Conservation (phyloP, 2,888 invertebrate species). For the Nebria brevicollis region DNA sequence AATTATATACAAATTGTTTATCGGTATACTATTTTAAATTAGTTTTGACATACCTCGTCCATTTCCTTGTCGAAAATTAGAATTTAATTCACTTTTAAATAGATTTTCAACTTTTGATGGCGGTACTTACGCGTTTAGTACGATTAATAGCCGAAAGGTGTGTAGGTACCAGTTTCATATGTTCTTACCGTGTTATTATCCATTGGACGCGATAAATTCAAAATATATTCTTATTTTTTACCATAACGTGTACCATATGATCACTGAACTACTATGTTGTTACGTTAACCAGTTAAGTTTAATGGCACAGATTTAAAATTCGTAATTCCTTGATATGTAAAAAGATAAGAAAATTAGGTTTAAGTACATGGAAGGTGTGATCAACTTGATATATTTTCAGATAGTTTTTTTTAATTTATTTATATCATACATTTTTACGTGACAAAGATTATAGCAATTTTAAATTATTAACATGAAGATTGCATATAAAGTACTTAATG, state of each 20-base stretch:
- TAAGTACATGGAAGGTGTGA: slow-evolving; percentile 14
- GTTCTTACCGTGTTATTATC: slow-evolving; percentile 13
- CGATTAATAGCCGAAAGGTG: slow-evolving; percentile 19
- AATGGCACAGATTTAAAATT: background rate
- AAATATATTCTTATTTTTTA: slow-evolving; percentile 16
- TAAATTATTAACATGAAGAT: background rate
- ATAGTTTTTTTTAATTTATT: background rate
- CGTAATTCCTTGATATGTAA: background rate
- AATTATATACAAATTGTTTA: background rate
- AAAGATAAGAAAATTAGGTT: slow-evolving; percentile 16
- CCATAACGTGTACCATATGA: slow-evolving; percentile 15
- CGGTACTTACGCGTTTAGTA: slow-evolving; percentile 16
- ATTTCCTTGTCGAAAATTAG: background rate
- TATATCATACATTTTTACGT: background rate
- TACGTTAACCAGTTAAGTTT: slow-evolving; percentile 5
- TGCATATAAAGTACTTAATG: background rate
- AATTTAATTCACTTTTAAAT: slow-evolving; percentile 2
- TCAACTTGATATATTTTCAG: background rate
- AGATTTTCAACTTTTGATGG: background rate
- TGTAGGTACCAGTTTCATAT: slow-evolving; percentile 9
- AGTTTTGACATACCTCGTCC: background rate
- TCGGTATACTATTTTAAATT: slow-evolving; percentile 9
- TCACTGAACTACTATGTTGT: background rate
- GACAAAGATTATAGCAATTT: background rate
- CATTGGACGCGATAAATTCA: slow-evolving; percentile 12